These are phyloP conservation scores for Trachymyrmex septentrionalis DNA, from an alignment of 1,140 invertebrate genomes.

Conservation along the genomic window DNA sequence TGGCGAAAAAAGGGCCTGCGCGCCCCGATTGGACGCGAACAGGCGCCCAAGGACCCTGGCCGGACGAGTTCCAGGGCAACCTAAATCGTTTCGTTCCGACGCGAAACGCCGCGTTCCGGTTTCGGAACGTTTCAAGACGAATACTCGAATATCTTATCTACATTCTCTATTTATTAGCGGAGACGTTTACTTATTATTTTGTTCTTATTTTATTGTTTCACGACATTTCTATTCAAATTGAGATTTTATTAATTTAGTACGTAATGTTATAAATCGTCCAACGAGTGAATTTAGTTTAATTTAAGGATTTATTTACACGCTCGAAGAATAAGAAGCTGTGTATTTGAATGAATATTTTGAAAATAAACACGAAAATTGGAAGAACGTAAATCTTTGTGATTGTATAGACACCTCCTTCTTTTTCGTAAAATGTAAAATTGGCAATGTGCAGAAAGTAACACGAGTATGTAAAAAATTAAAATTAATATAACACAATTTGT, in stretches of 20 bases:
- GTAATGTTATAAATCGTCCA: neutral
- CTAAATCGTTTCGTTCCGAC: neutral
- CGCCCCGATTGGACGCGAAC: slow-evolving; percentile 12
- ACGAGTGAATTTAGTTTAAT: neutral
- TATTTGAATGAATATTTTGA: neutral
- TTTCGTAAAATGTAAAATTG: neutral
- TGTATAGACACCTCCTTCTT: neutral
- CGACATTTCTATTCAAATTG: neutral
- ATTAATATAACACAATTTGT: too few species aligned
- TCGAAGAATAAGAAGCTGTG: neutral
- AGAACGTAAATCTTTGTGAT: neutral
- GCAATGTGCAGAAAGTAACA: too few species aligned
- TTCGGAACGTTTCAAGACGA: neutral
- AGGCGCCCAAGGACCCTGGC: slow-evolving; percentile 28
- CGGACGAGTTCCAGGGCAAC: neutral
- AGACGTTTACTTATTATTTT: neutral
- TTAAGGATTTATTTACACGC: neutral
- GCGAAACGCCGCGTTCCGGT: neutral
- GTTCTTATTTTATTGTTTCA: neutral
- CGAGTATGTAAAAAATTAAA: too few species aligned
- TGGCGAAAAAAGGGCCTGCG: slow-evolving; percentile 48
- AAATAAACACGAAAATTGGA: neutral
- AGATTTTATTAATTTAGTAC: neutral
- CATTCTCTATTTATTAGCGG: neutral
- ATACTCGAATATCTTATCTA: neutral